These are phyloP conservation scores for Pherbina coryleti DNA, from an alignment of 2,888 invertebrate species.

Conservation along the genomic window DNA sequence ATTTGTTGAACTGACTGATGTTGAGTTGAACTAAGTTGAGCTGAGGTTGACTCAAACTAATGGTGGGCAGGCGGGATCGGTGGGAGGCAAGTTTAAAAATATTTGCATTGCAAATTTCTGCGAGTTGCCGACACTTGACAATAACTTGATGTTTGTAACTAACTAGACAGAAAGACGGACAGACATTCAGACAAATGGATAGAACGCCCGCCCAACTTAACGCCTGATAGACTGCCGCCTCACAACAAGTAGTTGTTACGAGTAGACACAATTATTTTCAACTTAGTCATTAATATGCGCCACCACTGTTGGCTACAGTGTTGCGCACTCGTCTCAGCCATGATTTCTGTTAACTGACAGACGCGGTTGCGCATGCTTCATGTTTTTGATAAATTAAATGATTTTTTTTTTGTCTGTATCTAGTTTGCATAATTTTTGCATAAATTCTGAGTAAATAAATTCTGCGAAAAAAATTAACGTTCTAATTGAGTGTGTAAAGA, in stretches of 20 bases:
- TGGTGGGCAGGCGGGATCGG: too few species aligned
- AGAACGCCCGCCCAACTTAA: background rate
- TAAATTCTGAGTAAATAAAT: background rate
- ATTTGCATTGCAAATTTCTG: conserved; percentile 20
- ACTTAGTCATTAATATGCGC: background rate
- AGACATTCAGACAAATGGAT: background rate
- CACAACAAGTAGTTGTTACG: background rate
- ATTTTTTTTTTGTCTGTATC: too few species aligned
- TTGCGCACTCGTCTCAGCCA: background rate
- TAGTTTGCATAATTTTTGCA: too few species aligned
- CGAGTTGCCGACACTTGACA: conserved; percentile 6
- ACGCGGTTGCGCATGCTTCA: background rate
- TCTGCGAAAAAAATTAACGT: background rate
- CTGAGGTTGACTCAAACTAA: background rate
- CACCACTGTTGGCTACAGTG: background rate
- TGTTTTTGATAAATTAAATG: background rate
- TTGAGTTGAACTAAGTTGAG: background rate
- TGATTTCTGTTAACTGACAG: background rate
- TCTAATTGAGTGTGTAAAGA: background rate
- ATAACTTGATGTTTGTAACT: conserved; percentile 11
- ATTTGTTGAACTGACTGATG: background rate
- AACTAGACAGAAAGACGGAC: background rate
- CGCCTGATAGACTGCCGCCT: too few species aligned
- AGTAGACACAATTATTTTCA: background rate
- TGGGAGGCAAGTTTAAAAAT: background rate